Percentiles rank a stretch among this genome's conserved stretches.
Conservation (phyloP, 2,113 vertebrate genomes). For the Lagopus muta region DNA sequence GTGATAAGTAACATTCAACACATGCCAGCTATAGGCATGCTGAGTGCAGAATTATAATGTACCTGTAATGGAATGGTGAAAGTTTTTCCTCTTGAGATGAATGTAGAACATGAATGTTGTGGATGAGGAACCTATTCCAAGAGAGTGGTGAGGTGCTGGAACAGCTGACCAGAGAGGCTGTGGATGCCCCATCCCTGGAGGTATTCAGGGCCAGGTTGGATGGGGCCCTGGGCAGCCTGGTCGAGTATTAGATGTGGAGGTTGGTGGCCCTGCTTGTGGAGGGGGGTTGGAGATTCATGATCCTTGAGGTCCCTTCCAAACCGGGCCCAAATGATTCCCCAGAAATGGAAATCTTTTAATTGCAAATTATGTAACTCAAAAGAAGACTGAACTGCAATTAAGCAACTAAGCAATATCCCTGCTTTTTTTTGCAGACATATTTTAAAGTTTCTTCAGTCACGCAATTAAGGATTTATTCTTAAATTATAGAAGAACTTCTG, state of each 20-base stretch:
- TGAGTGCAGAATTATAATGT: not conserved
- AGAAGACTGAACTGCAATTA: not conserved
- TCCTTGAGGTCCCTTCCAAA: too few species aligned
- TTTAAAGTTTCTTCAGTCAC: not conserved
- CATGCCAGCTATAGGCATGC: not conserved
- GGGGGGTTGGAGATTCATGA: too few species aligned
- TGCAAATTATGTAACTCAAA: not conserved
- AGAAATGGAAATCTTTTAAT: not conserved
- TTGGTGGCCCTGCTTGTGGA: too few species aligned
- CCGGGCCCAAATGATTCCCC: not conserved
- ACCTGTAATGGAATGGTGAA: not conserved
- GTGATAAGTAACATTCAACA: not conserved
- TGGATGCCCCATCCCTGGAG: too few species aligned
- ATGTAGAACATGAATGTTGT: accelerated
- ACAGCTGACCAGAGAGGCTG: too few species aligned
- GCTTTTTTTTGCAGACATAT: not conserved
- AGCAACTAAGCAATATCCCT: not conserved
- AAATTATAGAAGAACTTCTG: constrained; percentile 27
- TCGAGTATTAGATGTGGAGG: too few species aligned
- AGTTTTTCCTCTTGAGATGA: not conserved
- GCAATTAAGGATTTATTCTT: not conserved
- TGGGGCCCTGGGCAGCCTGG: too few species aligned
- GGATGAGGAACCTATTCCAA: not conserved
- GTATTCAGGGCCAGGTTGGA: too few species aligned
- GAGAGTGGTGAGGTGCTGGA: too few species aligned